phyloP scores from a whole-genome alignment of 2,888 invertebrate genomes.

The Petrolisthes cinctipes region DNA sequence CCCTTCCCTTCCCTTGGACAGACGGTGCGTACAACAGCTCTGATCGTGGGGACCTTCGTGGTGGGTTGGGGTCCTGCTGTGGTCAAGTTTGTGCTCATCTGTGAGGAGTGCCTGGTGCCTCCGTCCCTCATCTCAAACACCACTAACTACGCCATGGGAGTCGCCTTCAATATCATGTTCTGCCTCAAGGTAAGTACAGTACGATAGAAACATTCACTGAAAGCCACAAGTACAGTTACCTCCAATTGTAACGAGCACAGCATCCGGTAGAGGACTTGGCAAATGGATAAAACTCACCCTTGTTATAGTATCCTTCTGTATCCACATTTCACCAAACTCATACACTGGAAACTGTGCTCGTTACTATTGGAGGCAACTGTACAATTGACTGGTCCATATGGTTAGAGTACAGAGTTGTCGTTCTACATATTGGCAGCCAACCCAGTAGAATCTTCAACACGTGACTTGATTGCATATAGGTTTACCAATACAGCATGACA shows the following conservation, averaged over 20 bases:
- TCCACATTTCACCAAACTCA: neutral
- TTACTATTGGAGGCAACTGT: neutral
- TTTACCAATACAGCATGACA: too few relatives aligned
- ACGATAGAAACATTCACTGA: neutral
- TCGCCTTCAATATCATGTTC: slow-evolving; percentile 32
- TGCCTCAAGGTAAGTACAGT: slow-evolving; percentile 27
- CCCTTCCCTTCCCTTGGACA: neutral
- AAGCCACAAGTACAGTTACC: neutral
- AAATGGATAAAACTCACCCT: too few relatives aligned
- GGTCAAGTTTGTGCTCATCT: slow-evolving; percentile 36
- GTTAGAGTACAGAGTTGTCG: too few relatives aligned
- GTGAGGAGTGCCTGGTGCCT: slow-evolving; percentile 32
- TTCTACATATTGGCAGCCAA: too few relatives aligned
- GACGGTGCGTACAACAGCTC: slow-evolving; percentile 46
- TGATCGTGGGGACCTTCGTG: slow-evolving; percentile 49
- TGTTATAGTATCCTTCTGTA: neutral
- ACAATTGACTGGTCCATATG: neutral
- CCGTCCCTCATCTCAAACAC: neutral
- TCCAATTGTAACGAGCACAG: neutral
- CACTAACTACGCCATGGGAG: slow-evolving; percentile 17
- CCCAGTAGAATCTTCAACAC: too few relatives aligned
- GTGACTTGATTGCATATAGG: too few relatives aligned
- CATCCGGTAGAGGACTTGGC: neutral
- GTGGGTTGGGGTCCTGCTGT: slow-evolving; percentile 41
- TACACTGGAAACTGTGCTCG: neutral